Evolutionary conservation across 2,888 invertebrate species (phyloP).

Genomic region (Cantharis rufa): DNA sequence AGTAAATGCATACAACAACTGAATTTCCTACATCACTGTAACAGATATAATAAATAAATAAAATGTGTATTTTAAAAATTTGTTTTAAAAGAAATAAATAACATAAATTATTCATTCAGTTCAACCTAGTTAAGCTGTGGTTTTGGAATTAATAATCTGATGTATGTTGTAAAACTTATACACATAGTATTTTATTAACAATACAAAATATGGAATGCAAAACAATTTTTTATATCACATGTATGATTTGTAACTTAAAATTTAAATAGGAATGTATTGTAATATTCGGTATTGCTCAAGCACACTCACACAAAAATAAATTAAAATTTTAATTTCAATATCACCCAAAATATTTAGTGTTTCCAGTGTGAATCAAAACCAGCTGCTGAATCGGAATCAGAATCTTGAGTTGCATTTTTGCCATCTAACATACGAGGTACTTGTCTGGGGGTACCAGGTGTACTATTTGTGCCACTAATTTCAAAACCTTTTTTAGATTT

Average conservation of each 20-base stretch:
- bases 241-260: not conserved
- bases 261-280: not conserved
- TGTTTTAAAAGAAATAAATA: not conserved
- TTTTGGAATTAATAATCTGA: not conserved
- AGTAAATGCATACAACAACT: no score
- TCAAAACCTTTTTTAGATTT: conserved; percentile 65
- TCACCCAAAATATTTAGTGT: not conserved
- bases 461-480: conserved; percentile 60
- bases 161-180: not conserved
- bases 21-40: no score
- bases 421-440: conserved; percentile 38
- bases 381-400: conserved; percentile 86
- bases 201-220: not conserved
- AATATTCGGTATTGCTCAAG: not conserved
- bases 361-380: conserved; percentile 82
- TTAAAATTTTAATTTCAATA: not conserved
- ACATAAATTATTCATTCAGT: not conserved
- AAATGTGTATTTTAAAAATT: no score
- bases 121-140: no score
- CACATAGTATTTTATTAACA: not conserved
- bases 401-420: conserved; percentile 62
- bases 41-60: no score
- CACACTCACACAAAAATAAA: not conserved
- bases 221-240: not conserved
- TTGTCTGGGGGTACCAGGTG: conserved; percentile 69